Conservation (phyloP, 2,797 vertebrate species). For the Pseudocheirus occidentalis region DNA sequence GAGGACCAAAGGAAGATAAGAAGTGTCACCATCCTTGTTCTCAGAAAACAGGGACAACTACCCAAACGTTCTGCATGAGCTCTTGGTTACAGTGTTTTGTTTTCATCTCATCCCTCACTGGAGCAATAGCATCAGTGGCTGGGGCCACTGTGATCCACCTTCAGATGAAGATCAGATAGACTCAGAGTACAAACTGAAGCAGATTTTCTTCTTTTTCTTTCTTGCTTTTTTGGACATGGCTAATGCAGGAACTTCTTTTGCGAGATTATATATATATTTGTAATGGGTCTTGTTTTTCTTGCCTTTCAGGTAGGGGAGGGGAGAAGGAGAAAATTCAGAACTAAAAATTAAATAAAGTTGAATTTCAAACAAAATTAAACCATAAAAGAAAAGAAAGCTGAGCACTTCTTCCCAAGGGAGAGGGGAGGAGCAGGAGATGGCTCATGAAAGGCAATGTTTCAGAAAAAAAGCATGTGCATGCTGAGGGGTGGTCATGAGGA, state of each 20-base stretch:
- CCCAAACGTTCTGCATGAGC: not conserved
- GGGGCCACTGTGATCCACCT: fast-evolving
- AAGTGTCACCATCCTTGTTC: not conserved
- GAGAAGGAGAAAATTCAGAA: not conserved
- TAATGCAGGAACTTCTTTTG: not conserved
- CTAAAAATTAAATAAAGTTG: not conserved
- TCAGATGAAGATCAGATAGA: not conserved
- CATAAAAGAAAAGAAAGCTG: not conserved
- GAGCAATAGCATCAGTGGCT: not conserved
- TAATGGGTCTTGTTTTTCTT: not conserved
- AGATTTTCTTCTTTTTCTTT: not conserved
- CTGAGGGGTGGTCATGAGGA: not conserved
- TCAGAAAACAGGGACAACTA: not conserved
- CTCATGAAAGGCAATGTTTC: not conserved
- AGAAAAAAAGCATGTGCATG: not conserved
- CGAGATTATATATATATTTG: not conserved
- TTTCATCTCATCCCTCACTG: not conserved
- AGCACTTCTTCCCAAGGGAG: not conserved
- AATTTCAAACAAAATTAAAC: not conserved
- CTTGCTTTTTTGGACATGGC: not conserved
- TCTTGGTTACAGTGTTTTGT: not conserved
- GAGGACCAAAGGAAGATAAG: not conserved
- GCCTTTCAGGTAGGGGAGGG: not conserved
- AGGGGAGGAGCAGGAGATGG: not conserved
- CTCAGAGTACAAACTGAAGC: not conserved